Evolutionary conservation across 2,888 invertebrate species (phyloP).

Genomic region (Tiliacea citrago): DNA sequence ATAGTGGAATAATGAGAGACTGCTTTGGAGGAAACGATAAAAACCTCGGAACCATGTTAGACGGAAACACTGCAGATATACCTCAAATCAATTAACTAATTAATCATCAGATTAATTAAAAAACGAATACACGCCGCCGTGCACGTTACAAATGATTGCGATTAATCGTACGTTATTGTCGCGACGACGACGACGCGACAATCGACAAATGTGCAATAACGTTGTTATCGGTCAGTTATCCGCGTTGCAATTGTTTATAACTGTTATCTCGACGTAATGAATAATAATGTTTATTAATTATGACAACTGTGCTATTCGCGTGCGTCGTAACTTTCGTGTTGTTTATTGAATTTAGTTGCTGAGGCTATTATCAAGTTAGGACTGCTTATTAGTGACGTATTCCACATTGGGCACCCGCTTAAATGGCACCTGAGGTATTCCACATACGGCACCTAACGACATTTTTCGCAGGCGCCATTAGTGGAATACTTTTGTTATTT

Average conservation of each 20-base stretch:
- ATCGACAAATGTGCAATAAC: conserved; percentile 52
- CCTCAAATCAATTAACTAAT: conserved; percentile 20
- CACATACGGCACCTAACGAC: no score
- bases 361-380: conserved; percentile 6
- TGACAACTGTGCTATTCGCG: conserved; percentile 53
- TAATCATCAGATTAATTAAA: conserved; percentile 31
- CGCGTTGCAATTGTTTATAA: conserved; percentile 58
- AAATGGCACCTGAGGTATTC: no score
- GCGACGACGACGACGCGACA: conserved; percentile 24
- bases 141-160: conserved; percentile 32
- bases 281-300: conserved; percentile 57
- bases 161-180: conserved; percentile 40
- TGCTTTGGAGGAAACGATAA: background rate
- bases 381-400: background rate
- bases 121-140: conserved; percentile 18
- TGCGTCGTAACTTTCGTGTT: conserved; percentile 30
- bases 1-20: background rate
- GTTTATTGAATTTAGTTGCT: conserved; percentile 18
- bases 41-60: background rate
- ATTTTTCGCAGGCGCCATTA: no score
- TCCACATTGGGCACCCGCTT: no score
- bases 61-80: conserved; percentile 4
- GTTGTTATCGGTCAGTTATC: conserved; percentile 64
- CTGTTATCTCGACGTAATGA: conserved; percentile 57
- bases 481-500: no score